Base-by-base conservation (phyloP, 2,113 vertebrate genomes). In the Motacilla alba region DNA sequence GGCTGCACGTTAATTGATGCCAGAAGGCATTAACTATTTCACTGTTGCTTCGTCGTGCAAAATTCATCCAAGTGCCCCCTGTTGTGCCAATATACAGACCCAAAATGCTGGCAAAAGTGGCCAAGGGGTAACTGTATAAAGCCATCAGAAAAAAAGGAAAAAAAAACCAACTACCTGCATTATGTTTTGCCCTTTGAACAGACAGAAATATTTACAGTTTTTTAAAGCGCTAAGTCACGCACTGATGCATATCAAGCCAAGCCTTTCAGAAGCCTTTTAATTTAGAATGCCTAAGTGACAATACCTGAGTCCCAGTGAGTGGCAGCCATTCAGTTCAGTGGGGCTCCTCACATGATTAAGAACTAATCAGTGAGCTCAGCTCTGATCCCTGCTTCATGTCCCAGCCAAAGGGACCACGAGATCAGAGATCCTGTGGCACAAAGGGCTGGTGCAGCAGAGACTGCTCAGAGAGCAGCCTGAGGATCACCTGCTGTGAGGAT, bases 1-100 rank as follows among this genome's bases (percentile, higher is more conserved):
- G 67, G 21, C 82, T 87, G 59, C 68, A 44, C 43, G 70, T 53
- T 13, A 74, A 67, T 28, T 0, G 1, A 88, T 31, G 62, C 53
- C 79, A 94, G 83, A 46, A 85, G 43, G 20, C 27, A 85, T 87
- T 96, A 84, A 95, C 82, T 24, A 17, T 73, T 74, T 94, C 77
- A 27, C n/a, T 94, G 70, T 84, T 89, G 76, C 41, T 83, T 74
- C 64, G 11, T 15, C 4, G 23, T 11, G 31, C 66, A 53, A 27
- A 63, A 16, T 46, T 49, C 47, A 72, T 4, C 55, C 55, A 27
- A 21, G 12, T 21, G 56, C 43, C 59, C 22, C n/a, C 22, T 72
- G 39, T 47, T 55, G 44, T n/a, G 77, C 27, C 41, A 83, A 84
- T 11, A 68, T 17, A 22, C 15, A 62, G n/a, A 24, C 49, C 7